A percentile compares a stretch with the other conserved stretches of the same genome.
Evolutionary conservation across 2,797 vertebrate genomes (phyloP).

Genomic region (Garrulus glandarius): DNA sequence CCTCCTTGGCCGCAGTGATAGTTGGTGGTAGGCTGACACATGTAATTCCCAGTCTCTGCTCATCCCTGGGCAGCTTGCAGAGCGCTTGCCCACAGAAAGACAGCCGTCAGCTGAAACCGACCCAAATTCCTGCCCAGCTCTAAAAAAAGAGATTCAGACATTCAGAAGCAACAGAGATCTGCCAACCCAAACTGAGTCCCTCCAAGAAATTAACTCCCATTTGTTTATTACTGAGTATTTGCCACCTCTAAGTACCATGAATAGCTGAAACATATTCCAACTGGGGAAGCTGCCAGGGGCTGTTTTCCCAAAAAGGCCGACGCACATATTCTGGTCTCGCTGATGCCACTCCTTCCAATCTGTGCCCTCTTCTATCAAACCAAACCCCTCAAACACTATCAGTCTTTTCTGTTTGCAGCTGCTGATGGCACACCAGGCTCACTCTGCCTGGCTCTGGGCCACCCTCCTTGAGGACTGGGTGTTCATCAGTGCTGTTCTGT

Average conservation of each 20-base stretch:
- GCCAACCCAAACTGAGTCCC: not conserved
- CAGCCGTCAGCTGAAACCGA: not conserved
- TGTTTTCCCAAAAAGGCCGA: not conserved
- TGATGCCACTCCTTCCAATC: not conserved
- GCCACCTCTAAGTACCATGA: not conserved
- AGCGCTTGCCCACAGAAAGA: not conserved
- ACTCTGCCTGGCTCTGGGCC: not conserved
- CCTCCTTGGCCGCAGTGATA: not conserved
- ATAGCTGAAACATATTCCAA: not conserved
- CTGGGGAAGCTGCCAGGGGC: not conserved
- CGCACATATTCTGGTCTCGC: fast-evolving
- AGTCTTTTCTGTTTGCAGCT: not conserved
- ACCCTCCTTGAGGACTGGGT: not conserved
- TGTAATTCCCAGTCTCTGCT: not conserved
- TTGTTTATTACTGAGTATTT: not conserved
- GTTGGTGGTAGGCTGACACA: not conserved
- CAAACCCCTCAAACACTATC: not conserved
- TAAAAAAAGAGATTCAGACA: not conserved
- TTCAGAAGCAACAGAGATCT: not conserved
- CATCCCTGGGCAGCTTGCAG: not conserved
- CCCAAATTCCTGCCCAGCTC: not conserved
- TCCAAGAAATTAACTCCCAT: not conserved
- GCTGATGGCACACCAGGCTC: fast-evolving
- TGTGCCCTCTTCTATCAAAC: not conserved
- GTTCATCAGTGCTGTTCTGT: not conserved